Conservation (phyloP, 2,797 vertebrate genomes). For the Macropus fuliginosus region DNA sequence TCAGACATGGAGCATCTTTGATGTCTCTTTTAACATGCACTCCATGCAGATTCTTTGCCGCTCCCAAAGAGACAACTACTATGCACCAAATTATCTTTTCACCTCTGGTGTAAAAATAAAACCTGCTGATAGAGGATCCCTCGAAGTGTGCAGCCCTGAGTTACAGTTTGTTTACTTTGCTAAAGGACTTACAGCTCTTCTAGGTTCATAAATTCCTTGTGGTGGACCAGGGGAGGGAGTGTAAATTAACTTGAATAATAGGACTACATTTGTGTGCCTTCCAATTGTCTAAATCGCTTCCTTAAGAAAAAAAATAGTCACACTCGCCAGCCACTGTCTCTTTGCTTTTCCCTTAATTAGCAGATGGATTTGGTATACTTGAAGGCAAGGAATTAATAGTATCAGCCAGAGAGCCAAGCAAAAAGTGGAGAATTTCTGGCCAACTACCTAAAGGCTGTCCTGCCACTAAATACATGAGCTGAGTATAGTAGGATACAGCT, state of each 20-base stretch:
- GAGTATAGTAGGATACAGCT: background rate
- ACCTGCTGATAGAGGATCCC: conserved; percentile 79
- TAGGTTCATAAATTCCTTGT: conserved; percentile 85
- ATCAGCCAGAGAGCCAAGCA: conserved; percentile 45
- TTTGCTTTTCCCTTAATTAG: conserved; percentile 80
- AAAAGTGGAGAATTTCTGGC: conserved; percentile 55
- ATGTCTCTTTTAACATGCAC: background rate
- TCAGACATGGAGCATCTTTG: background rate
- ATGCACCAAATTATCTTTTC: conserved; percentile 79
- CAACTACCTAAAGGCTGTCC: conserved; percentile 15
- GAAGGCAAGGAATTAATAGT: conserved; percentile 66
- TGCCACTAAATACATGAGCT: background rate
- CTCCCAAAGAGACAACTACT: conserved; percentile 48
- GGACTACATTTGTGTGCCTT: conserved; percentile 79
- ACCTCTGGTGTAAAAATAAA: conserved; percentile 77
- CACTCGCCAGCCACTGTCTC: conserved; percentile 69
- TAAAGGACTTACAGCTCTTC: conserved; percentile 84
- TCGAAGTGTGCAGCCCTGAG: conserved; percentile 79
- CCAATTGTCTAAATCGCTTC: conserved; percentile 81
- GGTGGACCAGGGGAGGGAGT: conserved; percentile 71
- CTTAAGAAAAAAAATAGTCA: conserved; percentile 71
- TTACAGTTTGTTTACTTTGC: conserved; percentile 87
- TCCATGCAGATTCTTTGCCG: background rate
- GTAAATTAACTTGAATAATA: conserved; percentile 86
- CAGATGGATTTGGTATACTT: conserved; percentile 59